Percentiles rank a stretch among this genome's conserved stretches.
phyloP scores from a whole-genome alignment of 2,888 invertebrate species.

The Linnaemya tessellans region DNA sequence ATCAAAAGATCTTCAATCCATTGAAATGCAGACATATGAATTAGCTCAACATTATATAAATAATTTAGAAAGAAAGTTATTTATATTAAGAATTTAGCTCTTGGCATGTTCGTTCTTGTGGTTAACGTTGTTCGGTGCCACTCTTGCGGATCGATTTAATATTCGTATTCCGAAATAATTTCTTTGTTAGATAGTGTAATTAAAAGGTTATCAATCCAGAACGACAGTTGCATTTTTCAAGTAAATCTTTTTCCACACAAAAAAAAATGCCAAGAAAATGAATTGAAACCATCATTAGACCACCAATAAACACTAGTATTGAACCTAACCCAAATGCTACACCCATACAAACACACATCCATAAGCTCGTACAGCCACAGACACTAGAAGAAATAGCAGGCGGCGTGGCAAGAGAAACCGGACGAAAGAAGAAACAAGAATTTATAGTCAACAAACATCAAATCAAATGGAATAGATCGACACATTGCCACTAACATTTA shows the following conservation, averaged over 20 bases:
- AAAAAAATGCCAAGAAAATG: conserved; percentile 2
- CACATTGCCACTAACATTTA: conserved; percentile 5
- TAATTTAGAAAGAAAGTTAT: too few species aligned
- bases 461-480: conserved; percentile 67
- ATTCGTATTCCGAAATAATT: conserved; percentile 7
- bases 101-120: too few species aligned
- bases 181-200: not conserved
- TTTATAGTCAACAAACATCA: conserved; percentile 68
- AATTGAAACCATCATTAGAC: conserved; percentile 49
- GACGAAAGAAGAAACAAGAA: conserved; percentile 34
- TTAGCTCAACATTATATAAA: too few species aligned
- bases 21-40: too few species aligned
- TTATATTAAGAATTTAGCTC: too few species aligned
- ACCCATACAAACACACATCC: not conserved
- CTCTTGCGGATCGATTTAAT: too few species aligned
- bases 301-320: conserved; percentile 49
- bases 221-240: conserved; percentile 36
- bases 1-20: too few species aligned
- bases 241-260: conserved; percentile 34
- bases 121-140: too few species aligned
- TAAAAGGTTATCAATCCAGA: conserved; percentile 34
- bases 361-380: not conserved
- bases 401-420: not conserved
- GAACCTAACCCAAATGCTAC: not conserved
- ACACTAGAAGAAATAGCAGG: conserved; percentile 31